Evolutionary conservation across 53 echinoderm and acorn worm genomes (phyloP).

Genomic region (Pentamera pediparva): DNA sequence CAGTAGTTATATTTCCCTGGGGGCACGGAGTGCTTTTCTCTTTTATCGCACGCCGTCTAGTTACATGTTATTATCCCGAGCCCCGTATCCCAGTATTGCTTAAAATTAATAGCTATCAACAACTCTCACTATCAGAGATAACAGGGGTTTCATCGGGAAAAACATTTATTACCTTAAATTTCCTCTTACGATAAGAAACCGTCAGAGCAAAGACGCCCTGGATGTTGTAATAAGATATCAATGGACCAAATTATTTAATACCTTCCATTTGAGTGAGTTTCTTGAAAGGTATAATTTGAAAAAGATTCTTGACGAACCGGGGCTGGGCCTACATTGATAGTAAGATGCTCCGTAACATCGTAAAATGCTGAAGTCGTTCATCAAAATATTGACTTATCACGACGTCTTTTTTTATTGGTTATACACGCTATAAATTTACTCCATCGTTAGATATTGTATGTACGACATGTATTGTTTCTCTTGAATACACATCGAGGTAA

Average conservation of each 20-base stretch:
- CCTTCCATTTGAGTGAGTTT: neutral
- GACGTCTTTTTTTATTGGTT: neutral
- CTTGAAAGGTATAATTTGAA: neutral
- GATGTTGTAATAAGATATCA: conserved; percentile 13
- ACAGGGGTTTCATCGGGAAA: conserved; percentile 9
- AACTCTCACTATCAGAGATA: neutral
- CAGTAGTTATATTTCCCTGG: conserved; percentile 10
- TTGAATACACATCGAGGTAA: no score
- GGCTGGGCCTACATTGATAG: no score
- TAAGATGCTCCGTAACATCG: no score
- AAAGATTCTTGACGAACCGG: neutral
- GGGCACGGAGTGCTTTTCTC: conserved; percentile 9
- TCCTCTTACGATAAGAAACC: neutral
- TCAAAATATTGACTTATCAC: no score
- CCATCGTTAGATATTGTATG: no score
- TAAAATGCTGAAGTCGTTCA: no score
- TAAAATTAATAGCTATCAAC: conserved; percentile 34
- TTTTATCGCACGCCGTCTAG: neutral
- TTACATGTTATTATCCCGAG: neutral
- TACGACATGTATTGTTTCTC: no score
- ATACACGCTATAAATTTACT: no score
- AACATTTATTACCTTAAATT: conserved; percentile 28
- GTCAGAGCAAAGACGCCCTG: conserved; percentile 2
- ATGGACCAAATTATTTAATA: conserved; percentile 19
- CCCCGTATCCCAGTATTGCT: neutral